phyloP scores from a whole-genome alignment of 1,140 invertebrate genomes.

The Drosophila orosa region DNA sequence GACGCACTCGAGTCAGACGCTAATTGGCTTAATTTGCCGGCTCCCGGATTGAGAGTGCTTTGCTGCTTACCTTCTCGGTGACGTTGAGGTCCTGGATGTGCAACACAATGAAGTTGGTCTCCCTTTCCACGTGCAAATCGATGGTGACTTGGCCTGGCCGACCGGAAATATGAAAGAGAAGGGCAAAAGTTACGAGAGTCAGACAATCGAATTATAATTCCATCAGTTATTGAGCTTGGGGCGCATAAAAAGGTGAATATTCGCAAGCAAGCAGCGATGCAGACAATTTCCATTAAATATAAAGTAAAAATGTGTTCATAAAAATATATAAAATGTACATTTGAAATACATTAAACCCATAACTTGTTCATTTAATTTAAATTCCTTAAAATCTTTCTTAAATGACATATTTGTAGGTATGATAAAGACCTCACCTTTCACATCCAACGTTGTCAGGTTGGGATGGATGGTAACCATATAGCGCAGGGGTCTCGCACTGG shows the following conservation, averaged over 20 bases:
- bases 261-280: background rate
- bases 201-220: slow-evolving; percentile 50
- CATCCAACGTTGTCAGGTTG: slow-evolving; percentile 94
- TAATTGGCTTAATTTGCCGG: slow-evolving; percentile 50
- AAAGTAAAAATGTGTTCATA: background rate
- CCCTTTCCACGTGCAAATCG: slow-evolving; percentile 92
- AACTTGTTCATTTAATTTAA: background rate
- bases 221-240: slow-evolving; percentile 15
- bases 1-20: slow-evolving; percentile 29
- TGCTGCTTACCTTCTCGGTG: slow-evolving; percentile 88
- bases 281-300: background rate
- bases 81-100: slow-evolving; percentile 96
- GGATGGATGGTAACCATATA: slow-evolving; percentile 97
- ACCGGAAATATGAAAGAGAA: slow-evolving; percentile 31
- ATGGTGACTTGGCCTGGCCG: slow-evolving; percentile 91
- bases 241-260: background rate
- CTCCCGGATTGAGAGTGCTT: background rate
- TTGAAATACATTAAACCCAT: no score
- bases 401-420: background rate
- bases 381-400: background rate
- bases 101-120: slow-evolving; percentile 95
- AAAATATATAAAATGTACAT: no score
- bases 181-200: slow-evolving; percentile 10
- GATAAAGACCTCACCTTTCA: slow-evolving; percentile 88
- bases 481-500: slow-evolving; percentile 90